Conservation (phyloP, 2,797 vertebrate genomes). For the Sebastes umbrosus region DNA sequence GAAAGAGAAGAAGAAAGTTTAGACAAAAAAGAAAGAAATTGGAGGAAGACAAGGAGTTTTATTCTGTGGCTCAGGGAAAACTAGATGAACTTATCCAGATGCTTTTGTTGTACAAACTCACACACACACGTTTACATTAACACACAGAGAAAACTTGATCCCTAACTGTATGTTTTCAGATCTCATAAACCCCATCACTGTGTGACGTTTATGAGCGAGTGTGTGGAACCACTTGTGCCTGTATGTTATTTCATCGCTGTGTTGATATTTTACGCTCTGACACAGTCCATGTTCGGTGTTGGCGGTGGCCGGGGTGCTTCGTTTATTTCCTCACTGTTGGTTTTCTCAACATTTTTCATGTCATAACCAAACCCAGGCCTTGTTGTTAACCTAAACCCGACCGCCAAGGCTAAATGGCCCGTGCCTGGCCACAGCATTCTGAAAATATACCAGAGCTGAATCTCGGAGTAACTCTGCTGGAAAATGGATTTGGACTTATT, state of each 20-base stretch:
- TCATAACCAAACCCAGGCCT: slow-evolving; percentile 59
- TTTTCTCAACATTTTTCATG: slow-evolving; percentile 47
- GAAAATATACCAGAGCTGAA: slow-evolving; percentile 48
- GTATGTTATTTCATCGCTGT: slow-evolving; percentile 62
- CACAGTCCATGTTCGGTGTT: slow-evolving; percentile 44
- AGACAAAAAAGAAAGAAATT: background rate
- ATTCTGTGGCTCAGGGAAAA: background rate
- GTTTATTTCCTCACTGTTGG: slow-evolving; percentile 41
- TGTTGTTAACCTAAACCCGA: slow-evolving; percentile 49
- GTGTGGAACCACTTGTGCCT: slow-evolving; percentile 53
- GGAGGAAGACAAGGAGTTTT: background rate
- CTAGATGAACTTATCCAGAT: slow-evolving; percentile 44
- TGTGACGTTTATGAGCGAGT: slow-evolving; percentile 58
- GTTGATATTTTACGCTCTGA: slow-evolving; percentile 64
- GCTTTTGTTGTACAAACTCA: slow-evolving; percentile 13
- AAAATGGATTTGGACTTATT: slow-evolving; percentile 53
- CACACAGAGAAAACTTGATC: slow-evolving; percentile 37
- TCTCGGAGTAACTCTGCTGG: slow-evolving; percentile 21
- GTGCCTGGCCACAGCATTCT: slow-evolving; percentile 22
- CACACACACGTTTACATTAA: background rate
- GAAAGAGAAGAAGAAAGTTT: background rate
- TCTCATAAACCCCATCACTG: slow-evolving; percentile 48
- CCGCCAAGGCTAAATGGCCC: slow-evolving; percentile 46
- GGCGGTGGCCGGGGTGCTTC: slow-evolving; percentile 2
- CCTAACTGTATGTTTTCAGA: slow-evolving; percentile 63